Evolutionary conservation across 2,888 invertebrate genomes (phyloP).

Genomic region (Pristionchus entomophagus): DNA sequence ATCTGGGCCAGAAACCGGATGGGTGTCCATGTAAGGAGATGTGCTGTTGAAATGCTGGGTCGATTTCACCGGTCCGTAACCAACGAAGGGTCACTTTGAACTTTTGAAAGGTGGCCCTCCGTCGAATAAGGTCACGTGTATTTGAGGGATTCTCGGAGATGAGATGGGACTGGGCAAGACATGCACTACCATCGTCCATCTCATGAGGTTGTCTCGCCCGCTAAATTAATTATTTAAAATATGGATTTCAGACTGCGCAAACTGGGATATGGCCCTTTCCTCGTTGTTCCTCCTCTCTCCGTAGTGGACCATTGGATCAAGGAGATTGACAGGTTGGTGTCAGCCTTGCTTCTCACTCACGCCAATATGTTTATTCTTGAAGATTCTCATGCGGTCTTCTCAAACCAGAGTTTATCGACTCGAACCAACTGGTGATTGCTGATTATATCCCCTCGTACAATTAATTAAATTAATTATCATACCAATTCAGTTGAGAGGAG

Average conservation of each 20-base stretch:
- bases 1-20: no score
- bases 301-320: constrained; percentile 29
- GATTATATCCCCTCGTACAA: neutral
- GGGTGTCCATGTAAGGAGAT: no score
- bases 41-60: no score
- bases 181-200: constrained; percentile 37
- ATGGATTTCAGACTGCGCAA: neutral
- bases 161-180: constrained; percentile 47
- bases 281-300: constrained; percentile 25
- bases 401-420: neutral
- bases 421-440: neutral
- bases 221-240: no score
- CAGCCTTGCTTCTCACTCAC: no score
- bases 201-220: no score
- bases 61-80: no score
- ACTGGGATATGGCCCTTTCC: constrained; percentile 9
- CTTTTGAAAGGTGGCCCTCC: no score
- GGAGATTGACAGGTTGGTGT: constrained; percentile 42
- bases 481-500: neutral
- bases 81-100: no score
- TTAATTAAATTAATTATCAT: no score
- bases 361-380: no score
- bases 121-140: no score
- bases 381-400: constrained; percentile 32
- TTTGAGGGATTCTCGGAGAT: constrained; percentile 46